Evolutionary conservation across 2,797 vertebrate species (phyloP).

Genomic region (Scyliorhinus canicula): DNA sequence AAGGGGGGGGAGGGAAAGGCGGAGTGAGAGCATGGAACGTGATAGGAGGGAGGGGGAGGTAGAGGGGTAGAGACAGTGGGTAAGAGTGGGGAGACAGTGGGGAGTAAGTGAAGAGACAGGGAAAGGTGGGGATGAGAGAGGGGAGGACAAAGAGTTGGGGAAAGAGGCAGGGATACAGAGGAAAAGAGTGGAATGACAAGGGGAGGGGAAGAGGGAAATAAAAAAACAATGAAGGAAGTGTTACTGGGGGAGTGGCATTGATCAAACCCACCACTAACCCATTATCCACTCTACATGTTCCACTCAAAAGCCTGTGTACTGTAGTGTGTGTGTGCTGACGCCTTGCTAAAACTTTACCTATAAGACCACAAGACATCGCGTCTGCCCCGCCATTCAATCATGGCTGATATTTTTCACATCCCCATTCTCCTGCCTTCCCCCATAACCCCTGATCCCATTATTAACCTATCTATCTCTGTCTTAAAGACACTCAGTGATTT

Average conservation of each 20-base stretch:
- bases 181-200: not conserved
- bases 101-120: not conserved
- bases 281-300: not conserved
- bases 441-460: too few relatives aligned
- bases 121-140: not conserved
- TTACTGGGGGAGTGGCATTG: too few relatives aligned
- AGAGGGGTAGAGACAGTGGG: not conserved
- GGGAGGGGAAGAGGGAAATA: not conserved
- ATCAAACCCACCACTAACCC: too few relatives aligned
- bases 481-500: too few relatives aligned
- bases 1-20: not conserved
- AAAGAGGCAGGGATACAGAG: not conserved
- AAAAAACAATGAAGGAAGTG: not conserved
- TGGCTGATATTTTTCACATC: too few relatives aligned
- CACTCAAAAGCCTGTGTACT: not conserved
- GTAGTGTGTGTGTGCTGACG: too few relatives aligned
- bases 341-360: too few relatives aligned
- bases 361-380: too few relatives aligned
- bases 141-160: not conserved
- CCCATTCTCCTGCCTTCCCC: too few relatives aligned
- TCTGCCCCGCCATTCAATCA: too few relatives aligned
- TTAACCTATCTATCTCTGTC: too few relatives aligned
- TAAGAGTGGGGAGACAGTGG: not conserved
- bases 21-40: not conserved
- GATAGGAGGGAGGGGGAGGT: not conserved